phyloP scores from a whole-genome alignment of 2,888 invertebrate species.

The Aspidiotus destructor region DNA sequence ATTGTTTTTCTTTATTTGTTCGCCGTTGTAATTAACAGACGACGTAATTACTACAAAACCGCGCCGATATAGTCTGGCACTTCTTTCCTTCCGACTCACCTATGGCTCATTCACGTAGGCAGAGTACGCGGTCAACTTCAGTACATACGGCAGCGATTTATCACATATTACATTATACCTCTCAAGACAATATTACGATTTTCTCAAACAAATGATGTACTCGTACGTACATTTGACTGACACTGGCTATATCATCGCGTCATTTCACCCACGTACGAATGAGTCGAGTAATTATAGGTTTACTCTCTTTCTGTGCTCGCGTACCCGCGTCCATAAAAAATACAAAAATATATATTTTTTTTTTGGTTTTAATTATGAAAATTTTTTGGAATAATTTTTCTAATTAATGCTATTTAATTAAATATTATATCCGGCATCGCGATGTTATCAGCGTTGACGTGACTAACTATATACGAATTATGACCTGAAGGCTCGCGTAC shows the following conservation, averaged over 20 bases:
- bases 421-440: not conserved
- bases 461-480: not conserved
- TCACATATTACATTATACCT: not conserved
- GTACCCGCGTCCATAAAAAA: too few relatives aligned
- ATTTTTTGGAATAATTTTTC: constrained; percentile 1
- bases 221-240: not conserved
- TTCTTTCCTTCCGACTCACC: not conserved
- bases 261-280: too few relatives aligned
- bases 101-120: not conserved
- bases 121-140: not conserved
- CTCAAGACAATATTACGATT: too few relatives aligned
- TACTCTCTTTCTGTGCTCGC: too few relatives aligned
- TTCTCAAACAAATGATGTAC: not conserved
- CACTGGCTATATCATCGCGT: too few relatives aligned
- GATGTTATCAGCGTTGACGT: constrained; percentile 1
- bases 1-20: constrained; percentile 16
- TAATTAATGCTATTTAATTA: constrained; percentile 1
- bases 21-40: constrained; percentile 14
- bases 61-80: not conserved
- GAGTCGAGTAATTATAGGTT: too few relatives aligned
- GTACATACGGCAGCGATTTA: not conserved
- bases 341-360: not conserved
- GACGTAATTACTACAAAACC: constrained; percentile 9
- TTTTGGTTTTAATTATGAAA: constrained; percentile 2
- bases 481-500: not conserved